Base-by-base conservation (phyloP, 2,797 vertebrate genomes). In the Otus scops region DNA sequence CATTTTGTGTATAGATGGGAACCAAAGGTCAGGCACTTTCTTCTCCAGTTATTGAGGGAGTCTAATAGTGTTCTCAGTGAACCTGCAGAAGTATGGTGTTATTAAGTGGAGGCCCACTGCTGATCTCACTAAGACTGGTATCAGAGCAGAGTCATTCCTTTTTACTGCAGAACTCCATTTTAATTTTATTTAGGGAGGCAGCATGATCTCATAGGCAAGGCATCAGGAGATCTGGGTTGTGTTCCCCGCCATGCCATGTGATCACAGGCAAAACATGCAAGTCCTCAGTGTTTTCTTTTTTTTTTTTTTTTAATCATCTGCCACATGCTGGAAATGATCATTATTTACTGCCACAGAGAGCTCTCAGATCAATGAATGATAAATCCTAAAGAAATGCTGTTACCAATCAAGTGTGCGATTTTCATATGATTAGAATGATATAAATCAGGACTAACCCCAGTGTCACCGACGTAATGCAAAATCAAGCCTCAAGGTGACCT, bases 171-270 rank as follows among this genome's bases (percentile, higher is more conserved):
- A 96, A 74, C 74, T 89, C 51, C 54, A 70, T 63, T 95, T 94
- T 92, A 84, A 95, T 94, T 96, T 95, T 94, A 88, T 93, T 93
- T 94, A 92, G 77, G 70, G 56, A 96, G 67, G 85, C 85, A 92
- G 85, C 59, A 86, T 95, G 96, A 96, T 90, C 89, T 96, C 91
- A 94, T 74, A 95, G 67, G 80, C 92, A 95, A 94, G 80, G 95
- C 88, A 96, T 95, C 80, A 83, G 69, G 93, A 95, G 95, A 69
- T 93, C 92, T 94, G 95, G 32, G 85, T 95, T 96, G 70, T 93
- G 93, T 91, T 94, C 80, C 81, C 41, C 0, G 0, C 77, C 50
- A 47, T 94, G 80, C 77, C 91, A 53, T 27, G 76, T 75, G 85
- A 96, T 86, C 92, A 86, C 59, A 93, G 89, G 77, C 76, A 82